These are phyloP conservation scores for Pherbina coryleti DNA, from an alignment of 2,888 invertebrate genomes.

Conservation along the genomic window DNA sequence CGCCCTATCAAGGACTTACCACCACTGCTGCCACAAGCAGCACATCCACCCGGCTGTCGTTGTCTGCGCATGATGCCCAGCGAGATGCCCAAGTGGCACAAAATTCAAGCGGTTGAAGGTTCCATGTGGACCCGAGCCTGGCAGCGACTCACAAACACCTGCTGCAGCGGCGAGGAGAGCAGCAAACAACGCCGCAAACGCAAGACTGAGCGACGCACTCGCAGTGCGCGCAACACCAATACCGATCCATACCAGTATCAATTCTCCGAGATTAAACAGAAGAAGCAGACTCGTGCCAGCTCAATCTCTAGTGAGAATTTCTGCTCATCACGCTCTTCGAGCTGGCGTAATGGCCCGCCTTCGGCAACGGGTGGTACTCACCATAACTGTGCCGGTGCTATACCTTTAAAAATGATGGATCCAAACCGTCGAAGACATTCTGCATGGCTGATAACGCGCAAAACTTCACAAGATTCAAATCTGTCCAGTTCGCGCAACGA, in stretches of 20 bases:
- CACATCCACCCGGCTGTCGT: slow-evolving; percentile 70
- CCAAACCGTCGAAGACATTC: slow-evolving; percentile 80
- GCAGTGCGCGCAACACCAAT: slow-evolving; percentile 68
- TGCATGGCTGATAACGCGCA: slow-evolving; percentile 91
- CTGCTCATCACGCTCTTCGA: slow-evolving; percentile 88
- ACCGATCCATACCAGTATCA: slow-evolving; percentile 81
- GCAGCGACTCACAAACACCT: slow-evolving; percentile 67
- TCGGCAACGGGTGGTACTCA: slow-evolving; percentile 55
- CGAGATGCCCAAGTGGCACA: slow-evolving; percentile 67
- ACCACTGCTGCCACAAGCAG: slow-evolving; percentile 66
- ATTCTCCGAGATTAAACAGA: slow-evolving; percentile 79
- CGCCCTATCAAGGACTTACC: slow-evolving; percentile 81
- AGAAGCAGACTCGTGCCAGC: slow-evolving; percentile 82
- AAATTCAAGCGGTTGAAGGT: slow-evolving; percentile 57
- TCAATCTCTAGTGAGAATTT: slow-evolving; percentile 92
- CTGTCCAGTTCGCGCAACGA: slow-evolving; percentile 91
- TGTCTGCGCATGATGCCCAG: slow-evolving; percentile 71
- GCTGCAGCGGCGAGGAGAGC: slow-evolving; percentile 49
- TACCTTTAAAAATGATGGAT: slow-evolving; percentile 80
- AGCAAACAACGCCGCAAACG: slow-evolving; percentile 47
- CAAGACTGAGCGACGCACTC: slow-evolving; percentile 56
- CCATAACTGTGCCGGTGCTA: slow-evolving; percentile 74
- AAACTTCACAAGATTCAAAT: slow-evolving; percentile 93
- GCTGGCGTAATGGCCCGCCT: slow-evolving; percentile 83
- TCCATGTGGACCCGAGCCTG: slow-evolving; percentile 65